These are phyloP conservation scores for Crossaster papposus DNA, from an alignment of 53 echinoderm and acorn worm genomes.

Conservation along the genomic window DNA sequence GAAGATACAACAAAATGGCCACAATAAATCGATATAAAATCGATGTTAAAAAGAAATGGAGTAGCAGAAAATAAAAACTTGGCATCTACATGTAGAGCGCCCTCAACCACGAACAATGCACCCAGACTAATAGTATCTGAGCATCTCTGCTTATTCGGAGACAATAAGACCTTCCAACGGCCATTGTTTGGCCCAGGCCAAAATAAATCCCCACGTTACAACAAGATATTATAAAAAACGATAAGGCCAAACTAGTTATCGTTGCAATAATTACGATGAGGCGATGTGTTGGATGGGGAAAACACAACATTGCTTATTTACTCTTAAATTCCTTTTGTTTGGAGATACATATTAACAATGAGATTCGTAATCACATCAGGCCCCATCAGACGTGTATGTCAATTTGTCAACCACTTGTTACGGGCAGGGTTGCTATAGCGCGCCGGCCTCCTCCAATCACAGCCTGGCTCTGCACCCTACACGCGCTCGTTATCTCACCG, in stretches of 20 bases:
- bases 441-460: slow-evolving; percentile 13
- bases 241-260: slow-evolving; percentile 38
- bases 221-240: slow-evolving; percentile 60
- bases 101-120: slow-evolving; percentile 5
- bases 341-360: slow-evolving; percentile 50
- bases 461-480: neutral
- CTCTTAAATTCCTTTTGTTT: slow-evolving; percentile 36
- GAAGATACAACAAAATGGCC: too few species aligned
- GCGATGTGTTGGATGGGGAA: slow-evolving; percentile 23
- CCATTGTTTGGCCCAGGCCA: slow-evolving; percentile 41
- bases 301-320: slow-evolving; percentile 59
- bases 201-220: slow-evolving; percentile 59
- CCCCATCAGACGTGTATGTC: slow-evolving; percentile 56
- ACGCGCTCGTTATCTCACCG: slow-evolving; percentile 52
- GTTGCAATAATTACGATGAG: slow-evolving; percentile 53
- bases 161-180: slow-evolving; percentile 8
- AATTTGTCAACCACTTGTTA: slow-evolving; percentile 56
- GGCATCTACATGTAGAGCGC: too few species aligned
- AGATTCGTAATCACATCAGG: slow-evolving; percentile 49
- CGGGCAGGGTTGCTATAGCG: slow-evolving; percentile 6
- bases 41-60: too few species aligned
- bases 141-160: neutral
- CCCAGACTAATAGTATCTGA: neutral
- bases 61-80: too few species aligned
- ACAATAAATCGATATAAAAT: too few species aligned